Conservation (phyloP, 2,888 invertebrate genomes). For the Perdita meconis region DNA sequence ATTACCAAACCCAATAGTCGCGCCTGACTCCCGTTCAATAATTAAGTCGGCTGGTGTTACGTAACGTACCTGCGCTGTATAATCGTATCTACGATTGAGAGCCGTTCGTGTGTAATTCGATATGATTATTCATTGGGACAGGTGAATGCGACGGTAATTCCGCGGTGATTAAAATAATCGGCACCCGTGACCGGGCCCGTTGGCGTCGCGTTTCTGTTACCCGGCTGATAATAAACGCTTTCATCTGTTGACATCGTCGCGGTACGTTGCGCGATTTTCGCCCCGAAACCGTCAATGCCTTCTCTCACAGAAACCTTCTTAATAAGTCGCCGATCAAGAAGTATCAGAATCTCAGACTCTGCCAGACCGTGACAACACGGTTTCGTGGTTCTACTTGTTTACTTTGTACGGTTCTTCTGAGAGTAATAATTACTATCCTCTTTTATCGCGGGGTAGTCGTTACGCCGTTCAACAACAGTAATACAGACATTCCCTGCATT, state of each 20-base stretch:
- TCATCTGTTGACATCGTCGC: conserved; percentile 43
- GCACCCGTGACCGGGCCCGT: conserved; percentile 59
- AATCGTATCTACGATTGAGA: conserved; percentile 75
- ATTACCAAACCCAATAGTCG: conserved; percentile 73
- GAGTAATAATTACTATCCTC: conserved; percentile 14
- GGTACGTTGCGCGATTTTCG: conserved; percentile 36
- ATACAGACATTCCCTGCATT: conserved; percentile 45
- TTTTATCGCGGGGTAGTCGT: conserved; percentile 27
- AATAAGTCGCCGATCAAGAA: background rate
- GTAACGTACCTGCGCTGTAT: conserved; percentile 70
- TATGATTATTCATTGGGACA: conserved; percentile 77
- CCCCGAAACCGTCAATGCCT: conserved; percentile 9
- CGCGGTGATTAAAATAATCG: conserved; percentile 75
- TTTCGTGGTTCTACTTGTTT: background rate
- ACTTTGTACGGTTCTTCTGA: background rate
- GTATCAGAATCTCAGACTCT: conserved; percentile 14
- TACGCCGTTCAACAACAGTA: conserved; percentile 32
- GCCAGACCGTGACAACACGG: background rate
- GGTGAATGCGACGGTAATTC: conserved; percentile 72
- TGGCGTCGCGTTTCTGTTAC: conserved; percentile 67
- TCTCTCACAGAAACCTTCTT: background rate
- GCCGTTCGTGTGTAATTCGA: conserved; percentile 74
- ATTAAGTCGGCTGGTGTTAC: conserved; percentile 72
- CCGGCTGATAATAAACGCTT: conserved; percentile 66
- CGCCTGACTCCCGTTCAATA: conserved; percentile 73